These are phyloP conservation scores for Typhlomys cinereus DNA, from an alignment of 2,113 vertebrate species.

Conservation along the genomic window DNA sequence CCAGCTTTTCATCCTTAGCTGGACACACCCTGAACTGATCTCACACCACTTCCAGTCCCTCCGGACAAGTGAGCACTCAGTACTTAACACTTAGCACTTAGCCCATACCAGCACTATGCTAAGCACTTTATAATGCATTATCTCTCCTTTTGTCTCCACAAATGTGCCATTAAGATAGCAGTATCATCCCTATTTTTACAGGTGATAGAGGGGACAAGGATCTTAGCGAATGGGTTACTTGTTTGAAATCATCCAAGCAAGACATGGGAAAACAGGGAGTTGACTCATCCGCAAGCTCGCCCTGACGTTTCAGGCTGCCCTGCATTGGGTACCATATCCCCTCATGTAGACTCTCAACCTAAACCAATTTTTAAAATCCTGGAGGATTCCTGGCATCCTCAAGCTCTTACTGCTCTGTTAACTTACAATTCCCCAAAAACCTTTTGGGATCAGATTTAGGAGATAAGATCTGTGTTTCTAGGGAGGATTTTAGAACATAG, in stretches of 20 bases:
- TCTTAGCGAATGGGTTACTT: background rate
- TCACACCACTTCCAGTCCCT: background rate
- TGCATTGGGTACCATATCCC: background rate
- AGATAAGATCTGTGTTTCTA: background rate
- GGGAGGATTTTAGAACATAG: background rate
- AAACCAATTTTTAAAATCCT: background rate
- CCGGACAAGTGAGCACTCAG: background rate
- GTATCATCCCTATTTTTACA: background rate
- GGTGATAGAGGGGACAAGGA: conserved; percentile 15
- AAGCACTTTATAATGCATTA: background rate
- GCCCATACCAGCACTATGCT: background rate
- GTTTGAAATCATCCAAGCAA: background rate
- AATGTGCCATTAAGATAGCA: background rate
- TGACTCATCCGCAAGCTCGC: background rate
- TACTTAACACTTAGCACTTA: background rate
- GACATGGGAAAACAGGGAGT: background rate
- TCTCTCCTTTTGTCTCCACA: background rate
- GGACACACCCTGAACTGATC: background rate
- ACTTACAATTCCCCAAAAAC: background rate
- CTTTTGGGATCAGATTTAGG: background rate
- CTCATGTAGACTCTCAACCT: background rate
- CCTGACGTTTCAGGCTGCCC: background rate
- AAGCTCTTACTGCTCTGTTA: background rate
- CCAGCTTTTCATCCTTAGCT: background rate
- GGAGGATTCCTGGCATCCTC: background rate